Base-by-base conservation (phyloP, 2,888 invertebrate genomes). In the Cryptocephalus moraei region DNA sequence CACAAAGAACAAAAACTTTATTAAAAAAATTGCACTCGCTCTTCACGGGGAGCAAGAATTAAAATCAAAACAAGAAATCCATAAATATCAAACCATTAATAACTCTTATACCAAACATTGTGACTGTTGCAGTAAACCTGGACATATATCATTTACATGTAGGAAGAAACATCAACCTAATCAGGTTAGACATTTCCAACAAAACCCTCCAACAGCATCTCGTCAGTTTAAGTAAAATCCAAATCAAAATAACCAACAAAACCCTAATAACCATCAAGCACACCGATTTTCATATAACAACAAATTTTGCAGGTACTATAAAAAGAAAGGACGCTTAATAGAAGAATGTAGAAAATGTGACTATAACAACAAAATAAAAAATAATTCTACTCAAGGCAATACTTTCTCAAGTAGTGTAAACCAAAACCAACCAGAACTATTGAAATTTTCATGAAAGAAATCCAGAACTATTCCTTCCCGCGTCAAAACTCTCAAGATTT, bases 11-110 rank as follows among this genome's bases (percentile, higher is more conserved):
- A 32, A 40, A 41, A 9, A 40, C 49, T 10, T 41, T 49, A 43
- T 49, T 51, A 49, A 44, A 46, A 9, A 51, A 22, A 52, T 53
- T 33, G 39, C 42, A 2, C 32, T 49, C 32, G 52, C 54, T 13
- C 43, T 43, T 38, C 40, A 32, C 3, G 50, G 48, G 48, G 54
- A 54, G 43, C 50, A 54, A 44, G 47, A 54, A 45, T 10, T 41
- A 31, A 46, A 48, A 44, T 54, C 48, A 12, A 54, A 52, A 45
- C 9, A 2, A 9, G 50, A 53, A 49, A 53, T 51, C 12, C 40
- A 8, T 32, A 50, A 45, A 43, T 54, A 46, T 33, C 51, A 51
- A 45, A 48, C 48, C 22, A 40, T 53, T 33, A 42, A 45, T 40
- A 53, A 41, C 12, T 47, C 47, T 34, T 34, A 9, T n/a, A 34